Evolutionary conservation across 1,140 invertebrate genomes (phyloP), one percentile per base, ranked within the genome.

Genomic region (Caerostris darwini): DNA sequence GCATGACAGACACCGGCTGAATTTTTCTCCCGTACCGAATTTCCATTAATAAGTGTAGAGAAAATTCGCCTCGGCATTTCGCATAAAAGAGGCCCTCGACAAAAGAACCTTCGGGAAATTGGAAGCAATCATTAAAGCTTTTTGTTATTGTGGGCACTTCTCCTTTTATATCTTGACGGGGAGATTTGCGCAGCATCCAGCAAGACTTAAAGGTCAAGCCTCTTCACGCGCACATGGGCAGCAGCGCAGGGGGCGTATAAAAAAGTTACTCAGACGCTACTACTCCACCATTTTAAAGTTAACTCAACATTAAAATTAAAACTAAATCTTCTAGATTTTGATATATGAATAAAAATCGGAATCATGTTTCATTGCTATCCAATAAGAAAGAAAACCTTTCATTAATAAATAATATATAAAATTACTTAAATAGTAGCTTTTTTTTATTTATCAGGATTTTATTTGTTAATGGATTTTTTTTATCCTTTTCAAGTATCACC

Each of bases 41-140:
- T 77, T 53, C 34, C 71, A 77, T 77, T 50, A 77, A 77, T 50
- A 77, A 77, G 53, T 77, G 71, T 12, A 50, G 34, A 34, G 71
- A 77, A 77, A 77, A 77, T 77, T 77, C 71, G 34, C 5, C 34
- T 12, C 34, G 34, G 71, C 53, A 77, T 77, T 77, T 77, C 71
- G 71, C 71, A 50, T 77, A 77, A 77, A 77, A 77, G 71, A 50
- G 34, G 34, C 12, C 12, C 8, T 50, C 34, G 10, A 77, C 71
- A 77, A 77, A 77, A 77, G 71, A 77, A 77, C 71, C 34, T 77
- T 34, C 19, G 10, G 8, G 71, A 53, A 77, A 77, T 77, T 77
- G 71, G 71, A 77, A 77, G 71, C 71, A 77, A 77, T 77, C 71
- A 77, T 77, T 77, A 77, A 77, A 77, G 50, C 19, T 77, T 77